phyloP scores from a whole-genome alignment of 1,140 invertebrate species.

The Aricia agestis region DNA sequence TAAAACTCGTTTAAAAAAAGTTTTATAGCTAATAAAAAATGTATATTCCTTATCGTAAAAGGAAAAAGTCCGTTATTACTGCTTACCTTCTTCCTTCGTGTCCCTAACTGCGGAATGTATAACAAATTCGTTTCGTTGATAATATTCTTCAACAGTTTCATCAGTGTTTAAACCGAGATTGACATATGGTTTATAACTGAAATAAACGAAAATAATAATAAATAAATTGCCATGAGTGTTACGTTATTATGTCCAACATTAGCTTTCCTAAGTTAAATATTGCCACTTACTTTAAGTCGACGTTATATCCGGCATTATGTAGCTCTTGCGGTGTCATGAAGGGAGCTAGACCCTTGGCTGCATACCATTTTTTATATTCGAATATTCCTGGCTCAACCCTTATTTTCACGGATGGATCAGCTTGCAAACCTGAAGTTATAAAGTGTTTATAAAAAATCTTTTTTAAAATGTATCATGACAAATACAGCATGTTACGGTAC shows the following conservation, averaged over 20 bases:
- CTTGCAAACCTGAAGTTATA: constrained; percentile 65
- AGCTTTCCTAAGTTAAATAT: background rate
- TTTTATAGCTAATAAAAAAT: too few relatives aligned
- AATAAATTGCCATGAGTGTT: too few relatives aligned
- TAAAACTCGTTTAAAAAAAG: background rate
- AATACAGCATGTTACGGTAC: background rate
- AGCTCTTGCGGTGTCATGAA: constrained; percentile 89
- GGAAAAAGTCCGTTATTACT: background rate
- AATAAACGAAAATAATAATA: constrained; percentile 27
- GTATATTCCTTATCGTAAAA: background rate
- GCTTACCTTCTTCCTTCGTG: constrained; percentile 50
- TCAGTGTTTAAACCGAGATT: constrained; percentile 40
- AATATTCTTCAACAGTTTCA: constrained; percentile 83
- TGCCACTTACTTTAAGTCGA: constrained; percentile 77
- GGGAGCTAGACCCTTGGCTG: constrained; percentile 82
- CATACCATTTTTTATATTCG: constrained; percentile 95
- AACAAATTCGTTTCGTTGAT: constrained; percentile 78
- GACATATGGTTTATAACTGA: constrained; percentile 57
- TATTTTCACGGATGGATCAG: constrained; percentile 74
- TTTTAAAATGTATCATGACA: background rate
- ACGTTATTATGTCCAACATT: background rate
- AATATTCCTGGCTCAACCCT: constrained; percentile 92
- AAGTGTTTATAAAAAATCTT: constrained; percentile 4
- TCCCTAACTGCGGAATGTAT: constrained; percentile 64
- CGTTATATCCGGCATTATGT: constrained; percentile 84